phyloP scores from a whole-genome alignment of 1,140 invertebrate species.

The Drosophila biarmipes region DNA sequence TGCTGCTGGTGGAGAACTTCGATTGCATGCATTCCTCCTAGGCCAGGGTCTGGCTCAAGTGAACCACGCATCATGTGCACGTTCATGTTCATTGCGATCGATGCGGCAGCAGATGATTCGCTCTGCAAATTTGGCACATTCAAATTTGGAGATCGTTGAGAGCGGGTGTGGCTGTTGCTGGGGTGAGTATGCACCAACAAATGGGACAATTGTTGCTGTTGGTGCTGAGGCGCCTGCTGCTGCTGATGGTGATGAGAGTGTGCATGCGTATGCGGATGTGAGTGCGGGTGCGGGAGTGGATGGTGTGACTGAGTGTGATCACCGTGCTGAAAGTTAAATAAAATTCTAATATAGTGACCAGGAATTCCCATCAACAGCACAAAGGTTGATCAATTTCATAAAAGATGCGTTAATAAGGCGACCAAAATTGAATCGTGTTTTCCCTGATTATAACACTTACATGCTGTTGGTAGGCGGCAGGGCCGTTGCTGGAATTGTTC shows the following conservation, averaged over 20 bases:
- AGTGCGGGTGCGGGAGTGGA: neutral
- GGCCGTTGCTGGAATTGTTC: conserved; percentile 78
- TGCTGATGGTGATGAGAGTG: conserved; percentile 31
- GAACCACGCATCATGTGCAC: conserved; percentile 79
- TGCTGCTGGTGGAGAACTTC: conserved; percentile 86
- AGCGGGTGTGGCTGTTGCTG: conserved; percentile 7
- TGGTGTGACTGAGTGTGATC: conserved; percentile 20
- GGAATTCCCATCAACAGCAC: no score
- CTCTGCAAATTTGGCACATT: conserved; percentile 75
- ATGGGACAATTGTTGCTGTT: conserved; percentile 85
- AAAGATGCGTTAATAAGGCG: no score
- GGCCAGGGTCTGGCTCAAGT: conserved; percentile 62
- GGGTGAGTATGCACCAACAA: conserved; percentile 70
- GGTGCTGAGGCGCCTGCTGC: conserved; percentile 85
- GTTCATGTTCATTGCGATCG: conserved; percentile 59
- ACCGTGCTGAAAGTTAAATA: conserved; percentile 1
- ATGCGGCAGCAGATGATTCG: conserved; percentile 69
- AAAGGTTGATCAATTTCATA: neutral
- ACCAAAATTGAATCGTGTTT: no score
- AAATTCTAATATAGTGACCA: neutral
- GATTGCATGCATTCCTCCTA: conserved; percentile 64
- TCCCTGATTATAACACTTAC: conserved; percentile 11
- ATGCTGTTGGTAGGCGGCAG: conserved; percentile 38
- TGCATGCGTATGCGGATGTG: neutral
- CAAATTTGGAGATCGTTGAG: conserved; percentile 76